Conservation (phyloP, 1,140 invertebrate genomes). For the Pseudomyrmex concolor region DNA sequence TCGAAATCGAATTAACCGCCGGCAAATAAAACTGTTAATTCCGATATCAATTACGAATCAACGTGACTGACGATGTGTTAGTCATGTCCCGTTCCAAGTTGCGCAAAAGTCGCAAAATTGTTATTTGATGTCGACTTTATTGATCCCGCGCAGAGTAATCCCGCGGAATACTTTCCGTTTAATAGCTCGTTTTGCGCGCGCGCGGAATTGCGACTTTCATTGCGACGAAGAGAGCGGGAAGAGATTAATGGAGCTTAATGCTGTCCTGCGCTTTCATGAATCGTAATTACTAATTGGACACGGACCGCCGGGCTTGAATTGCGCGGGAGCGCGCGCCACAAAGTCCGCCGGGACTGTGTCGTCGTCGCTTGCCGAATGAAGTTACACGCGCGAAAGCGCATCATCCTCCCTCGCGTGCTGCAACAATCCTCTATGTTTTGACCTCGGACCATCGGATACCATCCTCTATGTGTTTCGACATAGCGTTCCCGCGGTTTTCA, state of each 20-base stretch:
- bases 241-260: conserved; percentile 50
- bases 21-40: too few relatives aligned
- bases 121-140: conserved; percentile 21
- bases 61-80: too few relatives aligned
- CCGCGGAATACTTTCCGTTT: neutral
- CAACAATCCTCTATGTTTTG: neutral
- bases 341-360: conserved; percentile 37
- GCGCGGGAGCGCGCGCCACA: conserved; percentile 12
- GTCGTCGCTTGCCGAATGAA: conserved; percentile 35
- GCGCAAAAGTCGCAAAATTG: too few relatives aligned
- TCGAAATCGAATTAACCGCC: neutral
- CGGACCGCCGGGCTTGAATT: conserved; percentile 24
- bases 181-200: conserved; percentile 43
- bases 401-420: neutral
- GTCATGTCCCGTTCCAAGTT: too few relatives aligned
- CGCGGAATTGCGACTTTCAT: conserved; percentile 57
- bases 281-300: conserved; percentile 69
- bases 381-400: conserved; percentile 32
- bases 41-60: too few relatives aligned
- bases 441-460: too few relatives aligned
- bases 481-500: conserved; percentile 32
- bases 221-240: conserved; percentile 22
- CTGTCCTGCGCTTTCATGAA: conserved; percentile 48
- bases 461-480: neutral
- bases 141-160: conserved; percentile 41